Base-by-base conservation (phyloP, 2,888 invertebrate genomes). In the Drosophila melanosoma region DNA sequence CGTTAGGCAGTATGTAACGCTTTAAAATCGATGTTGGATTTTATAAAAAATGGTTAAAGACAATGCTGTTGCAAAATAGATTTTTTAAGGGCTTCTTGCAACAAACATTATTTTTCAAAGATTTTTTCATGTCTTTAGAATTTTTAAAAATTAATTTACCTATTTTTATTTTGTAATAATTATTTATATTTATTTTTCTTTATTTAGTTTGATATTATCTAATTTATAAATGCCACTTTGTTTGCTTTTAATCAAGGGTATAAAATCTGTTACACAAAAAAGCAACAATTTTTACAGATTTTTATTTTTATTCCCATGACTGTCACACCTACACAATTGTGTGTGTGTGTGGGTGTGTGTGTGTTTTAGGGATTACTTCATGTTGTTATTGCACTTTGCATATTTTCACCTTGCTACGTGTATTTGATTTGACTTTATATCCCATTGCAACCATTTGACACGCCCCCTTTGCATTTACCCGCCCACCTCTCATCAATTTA, bases 321-420 rank as follows among this genome's bases (percentile, higher is more conserved):
- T 48, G 36, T 69, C 70, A 59, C 79, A 87, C 84, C 81, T 79
- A 57, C 68, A 69, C 74, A 76, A 79, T 79, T 81, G 81, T 74
- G 35, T 67, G 81, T 74, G 35, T 67, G 45, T 53, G 5, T 23
- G 23, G 49, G 48, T 40, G 33, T 56, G 29, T 64, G 57, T 67
- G 35, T 70, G 17, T 60, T n/a, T 51, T 54, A 23, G 23, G 63
- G 35, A 61, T 73, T 64, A 57, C 62, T 68, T 57, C 40, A 59
- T 67, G 57, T 79, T 81, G 81, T 82, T 82, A 64, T 82, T 78
- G 74, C 72, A 83, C 75, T 75, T 74, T 82, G 76, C 81, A 81
- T 73, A 77, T 80, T 81, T 72, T 75, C 56, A 71, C 59, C 59
- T 58, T 23, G 38, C 61, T 72, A 72, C 75, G 69, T 82, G 73